These are phyloP conservation scores for Falco rusticolus DNA, from an alignment of 2,797 vertebrate genomes.

Conservation along the genomic window DNA sequence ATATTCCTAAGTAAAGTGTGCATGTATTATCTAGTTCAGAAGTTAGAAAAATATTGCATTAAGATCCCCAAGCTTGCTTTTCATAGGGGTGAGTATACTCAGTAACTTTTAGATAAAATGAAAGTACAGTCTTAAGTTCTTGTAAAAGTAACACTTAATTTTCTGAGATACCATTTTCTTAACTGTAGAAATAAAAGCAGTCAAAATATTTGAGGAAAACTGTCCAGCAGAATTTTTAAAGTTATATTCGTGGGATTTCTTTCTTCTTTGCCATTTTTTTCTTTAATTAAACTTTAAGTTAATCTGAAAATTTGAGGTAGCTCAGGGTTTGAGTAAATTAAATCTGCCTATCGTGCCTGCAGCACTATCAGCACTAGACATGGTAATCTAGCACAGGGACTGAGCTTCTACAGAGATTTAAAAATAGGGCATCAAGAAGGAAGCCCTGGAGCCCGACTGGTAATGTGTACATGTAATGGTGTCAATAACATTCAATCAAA, in stretches of 20 bases:
- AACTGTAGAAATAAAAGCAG: neutral
- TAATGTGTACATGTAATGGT: neutral
- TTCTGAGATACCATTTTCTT: neutral
- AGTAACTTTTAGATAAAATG: neutral
- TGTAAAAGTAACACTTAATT: neutral
- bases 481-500: neutral
- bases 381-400: neutral
- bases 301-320: neutral
- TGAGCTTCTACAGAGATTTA: neutral
- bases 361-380: neutral
- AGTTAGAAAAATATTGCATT: neutral
- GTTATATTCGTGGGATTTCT: neutral
- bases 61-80: neutral
- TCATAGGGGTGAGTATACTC: neutral
- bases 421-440: neutral
- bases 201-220: neutral
- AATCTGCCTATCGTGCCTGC: neutral
- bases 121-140: neutral
- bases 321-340: neutral
- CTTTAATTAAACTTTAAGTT: neutral
- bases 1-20: neutral
- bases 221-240: neutral
- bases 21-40: neutral
- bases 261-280: neutral
- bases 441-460: neutral